Evolutionary conservation across 2,113 vertebrate genomes (phyloP), one percentile per base, ranked within the genome.

Genomic region (Perca fluviatilis): DNA sequence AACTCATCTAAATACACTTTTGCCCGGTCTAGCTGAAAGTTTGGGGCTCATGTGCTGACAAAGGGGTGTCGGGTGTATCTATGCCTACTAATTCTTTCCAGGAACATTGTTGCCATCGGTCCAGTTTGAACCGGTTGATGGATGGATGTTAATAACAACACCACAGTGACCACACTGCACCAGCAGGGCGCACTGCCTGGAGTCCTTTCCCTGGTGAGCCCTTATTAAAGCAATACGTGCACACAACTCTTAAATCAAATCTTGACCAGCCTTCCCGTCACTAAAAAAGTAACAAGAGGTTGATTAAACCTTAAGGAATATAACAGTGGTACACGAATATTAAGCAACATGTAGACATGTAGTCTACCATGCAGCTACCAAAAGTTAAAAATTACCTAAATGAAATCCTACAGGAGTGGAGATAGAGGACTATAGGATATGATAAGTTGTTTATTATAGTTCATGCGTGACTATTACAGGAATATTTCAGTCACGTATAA

Each of bases 81-180:
- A 12, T 27, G 27, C 27, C 27, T 27, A 27, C 27, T 58, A 16
- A 14, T 21, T 66, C 85, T 69, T 65, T 79, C 58, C 61, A 54
- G 65, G 47, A 79, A 87, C 83, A 69, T 71, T 51, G 78, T 86
- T 65, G 47, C 62, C 61, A 73, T 57, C 66, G 63, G 84, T 87
- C 93, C 92, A 89, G 92, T 93, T 86, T 89, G 86, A 93, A 90
- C 92, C 86, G 86, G 92, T 89, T 91, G 60, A 64, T 88, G 74
- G 72, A 84, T 81, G 67, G 40, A 43, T 43, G 40, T 67, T 16
- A 69, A 77, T 40, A 87, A 77, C 76, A 76, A 25, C 73, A 69
- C 79, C 81, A 60, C 68, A 23, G 9, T 43, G 66, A 69, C 79
- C 81, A 60, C 65, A 23, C 11, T 49, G 69, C 77, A 72, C 72